A percentile compares a stretch with the other conserved stretches of the same genome.
Evolutionary conservation across 1,140 invertebrate genomes (phyloP).

Genomic region (Tenebrio molitor): DNA sequence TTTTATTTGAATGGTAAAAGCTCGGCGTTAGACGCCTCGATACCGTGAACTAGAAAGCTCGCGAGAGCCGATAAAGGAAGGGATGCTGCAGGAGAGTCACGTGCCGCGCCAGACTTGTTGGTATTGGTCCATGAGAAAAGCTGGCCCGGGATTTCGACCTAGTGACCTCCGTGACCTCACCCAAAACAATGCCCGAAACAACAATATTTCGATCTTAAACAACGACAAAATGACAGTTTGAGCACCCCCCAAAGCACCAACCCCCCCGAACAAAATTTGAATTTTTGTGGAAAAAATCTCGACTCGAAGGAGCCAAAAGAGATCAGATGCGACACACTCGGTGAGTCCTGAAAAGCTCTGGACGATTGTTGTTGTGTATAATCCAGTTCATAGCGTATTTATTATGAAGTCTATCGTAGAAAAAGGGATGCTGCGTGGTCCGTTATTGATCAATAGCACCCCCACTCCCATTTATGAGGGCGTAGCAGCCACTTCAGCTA

Average conservation of each 20-base stretch:
- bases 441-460: conserved; percentile 49
- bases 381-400: background rate
- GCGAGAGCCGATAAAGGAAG: conserved; percentile 55
- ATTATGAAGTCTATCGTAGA: conserved; percentile 14
- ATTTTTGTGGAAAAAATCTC: too few species aligned
- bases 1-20: conserved; percentile 41
- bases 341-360: too few species aligned
- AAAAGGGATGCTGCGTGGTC: conserved; percentile 42
- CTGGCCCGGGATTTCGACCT: conserved; percentile 66
- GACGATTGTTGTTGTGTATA: too few species aligned
- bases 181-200: conserved; percentile 50
- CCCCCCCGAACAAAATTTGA: too few species aligned
- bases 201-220: conserved; percentile 1
- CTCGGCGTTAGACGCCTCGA: conserved; percentile 49
- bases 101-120: conserved; percentile 52
- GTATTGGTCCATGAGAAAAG: conserved; percentile 41
- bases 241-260: too few species aligned
- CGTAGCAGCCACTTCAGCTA: conserved; percentile 40
- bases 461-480: conserved; percentile 39
- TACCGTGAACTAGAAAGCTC: conserved; percentile 55
- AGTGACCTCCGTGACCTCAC: conserved; percentile 65
- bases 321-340: too few species aligned
- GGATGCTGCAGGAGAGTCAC: conserved; percentile 65
- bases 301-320: too few species aligned
- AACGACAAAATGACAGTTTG: background rate